Percentiles rank a stretch among this genome's conserved stretches.
phyloP scores from a whole-genome alignment of 2,888 invertebrate genomes.

The Argynnis bischoffii region DNA sequence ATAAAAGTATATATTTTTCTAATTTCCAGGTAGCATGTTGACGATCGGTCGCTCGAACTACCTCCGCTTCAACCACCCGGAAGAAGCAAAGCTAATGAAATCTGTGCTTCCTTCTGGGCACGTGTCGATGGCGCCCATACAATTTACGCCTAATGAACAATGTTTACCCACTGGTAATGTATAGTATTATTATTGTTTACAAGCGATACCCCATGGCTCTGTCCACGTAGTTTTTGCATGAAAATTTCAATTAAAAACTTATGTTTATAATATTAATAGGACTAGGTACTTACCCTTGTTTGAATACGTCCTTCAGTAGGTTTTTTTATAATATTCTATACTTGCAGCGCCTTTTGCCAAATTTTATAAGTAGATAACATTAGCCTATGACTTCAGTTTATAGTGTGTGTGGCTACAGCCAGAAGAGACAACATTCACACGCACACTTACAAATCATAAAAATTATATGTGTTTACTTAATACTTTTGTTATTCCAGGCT shows the following conservation, averaged over 20 bases:
- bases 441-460: not conserved
- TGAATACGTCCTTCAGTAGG: no score
- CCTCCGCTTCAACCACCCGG: constrained; percentile 96
- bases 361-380: not conserved
- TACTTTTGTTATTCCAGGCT: constrained; percentile 53
- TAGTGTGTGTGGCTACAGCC: no score
- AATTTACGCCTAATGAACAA: constrained; percentile 79
- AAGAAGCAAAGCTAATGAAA: constrained; percentile 93
- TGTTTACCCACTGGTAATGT: constrained; percentile 53
- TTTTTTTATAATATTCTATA: no score
- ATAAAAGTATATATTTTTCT: not conserved
- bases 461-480: not conserved
- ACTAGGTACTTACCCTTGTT: no score
- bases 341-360: no score
- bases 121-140: constrained; percentile 90
- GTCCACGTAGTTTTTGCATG: no score
- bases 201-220: no score
- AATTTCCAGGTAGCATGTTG: constrained; percentile 90
- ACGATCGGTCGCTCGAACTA: constrained; percentile 95
- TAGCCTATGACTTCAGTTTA: no score
- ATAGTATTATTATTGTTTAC: no score
- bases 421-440: not conserved
- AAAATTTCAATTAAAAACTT: no score
- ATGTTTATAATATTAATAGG: no score
- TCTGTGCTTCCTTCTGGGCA: constrained; percentile 89